These are phyloP conservation scores for Biston betularia DNA, from an alignment of 2,888 invertebrate genomes.

Conservation along the genomic window DNA sequence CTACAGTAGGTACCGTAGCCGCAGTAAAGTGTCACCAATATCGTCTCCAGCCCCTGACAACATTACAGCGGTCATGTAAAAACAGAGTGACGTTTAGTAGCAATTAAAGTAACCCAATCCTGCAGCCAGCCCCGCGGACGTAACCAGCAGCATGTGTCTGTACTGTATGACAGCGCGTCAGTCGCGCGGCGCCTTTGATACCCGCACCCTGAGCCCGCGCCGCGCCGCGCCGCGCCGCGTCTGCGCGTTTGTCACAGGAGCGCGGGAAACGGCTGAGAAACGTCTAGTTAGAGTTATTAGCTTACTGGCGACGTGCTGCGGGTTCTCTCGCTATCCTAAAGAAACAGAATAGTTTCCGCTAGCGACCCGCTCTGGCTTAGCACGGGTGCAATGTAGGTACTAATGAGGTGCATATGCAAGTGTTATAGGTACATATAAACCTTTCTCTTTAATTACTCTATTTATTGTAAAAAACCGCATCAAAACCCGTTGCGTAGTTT, in stretches of 20 bases:
- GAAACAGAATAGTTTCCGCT: no score
- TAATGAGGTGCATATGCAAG: no score
- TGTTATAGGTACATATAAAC: no score
- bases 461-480: no score
- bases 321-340: background rate
- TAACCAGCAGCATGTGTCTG: constrained; percentile 55
- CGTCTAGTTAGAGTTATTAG: background rate
- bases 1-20: no score
- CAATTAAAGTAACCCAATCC: constrained; percentile 25
- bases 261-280: constrained; percentile 16
- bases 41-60: background rate
- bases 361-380: no score
- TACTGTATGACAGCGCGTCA: constrained; percentile 40
- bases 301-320: background rate
- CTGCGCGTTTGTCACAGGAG: constrained; percentile 36
- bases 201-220: no score
- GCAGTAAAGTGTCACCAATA: background rate
- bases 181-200: constrained; percentile 57
- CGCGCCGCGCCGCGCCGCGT: no score
- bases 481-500: no score
- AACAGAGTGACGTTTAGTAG: constrained; percentile 31
- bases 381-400: no score
- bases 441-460: no score
- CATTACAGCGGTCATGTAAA: constrained; percentile 8
- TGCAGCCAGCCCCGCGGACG: background rate